Evolutionary conservation across 2,888 invertebrate genomes (phyloP), one percentile per base, ranked within the genome.

Genomic region (Rutpela maculata): DNA sequence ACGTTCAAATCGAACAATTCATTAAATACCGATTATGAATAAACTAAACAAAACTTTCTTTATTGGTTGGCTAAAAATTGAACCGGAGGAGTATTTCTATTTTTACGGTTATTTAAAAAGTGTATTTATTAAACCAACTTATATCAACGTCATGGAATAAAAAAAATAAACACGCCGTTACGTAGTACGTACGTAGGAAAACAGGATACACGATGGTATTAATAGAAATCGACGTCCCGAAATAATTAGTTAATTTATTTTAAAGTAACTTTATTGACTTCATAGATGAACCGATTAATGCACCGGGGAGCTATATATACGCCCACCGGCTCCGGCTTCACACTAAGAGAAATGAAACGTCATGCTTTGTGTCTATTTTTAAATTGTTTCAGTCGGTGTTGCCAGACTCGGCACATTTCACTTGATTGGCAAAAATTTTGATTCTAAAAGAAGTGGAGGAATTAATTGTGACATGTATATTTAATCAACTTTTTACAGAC

Each of bases 171-270:
- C n/a, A 38, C 60, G 15, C 65, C 11, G 65, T 19, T 17, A 65
- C 65, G 65, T 65, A 31, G 65, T 18, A 43, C 12, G 26, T 35
- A 31, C 62, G 62, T 31, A 62, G 31, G 22, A 62, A 12, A 60
- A 60, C 70, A 70, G 60, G 60, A 70, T 70, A 59, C 38, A 19
- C 65, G 65, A 43, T 22, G 11, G 38, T 65, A 65, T 65, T 65
- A 65, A 43, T 65, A 65, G 65, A 43, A 65, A 65, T 18, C 19
- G 38, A 50, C 43, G 65, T 43, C 65, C 43, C 10, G 19, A 65
- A 65, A 65, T 65, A 65, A 35, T 35, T 35, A 35, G 31, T 35
- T 35, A 35, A 65, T 19, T 65, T 43, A 65, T 65, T 43, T 18
- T 65, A 43, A 43, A 43, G 18, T 65, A 18, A 19, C 22, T 65